Evolutionary conservation across 2,888 invertebrate species (phyloP), one percentile per base, ranked within the genome.

Genomic region (Drosophila limbata): DNA sequence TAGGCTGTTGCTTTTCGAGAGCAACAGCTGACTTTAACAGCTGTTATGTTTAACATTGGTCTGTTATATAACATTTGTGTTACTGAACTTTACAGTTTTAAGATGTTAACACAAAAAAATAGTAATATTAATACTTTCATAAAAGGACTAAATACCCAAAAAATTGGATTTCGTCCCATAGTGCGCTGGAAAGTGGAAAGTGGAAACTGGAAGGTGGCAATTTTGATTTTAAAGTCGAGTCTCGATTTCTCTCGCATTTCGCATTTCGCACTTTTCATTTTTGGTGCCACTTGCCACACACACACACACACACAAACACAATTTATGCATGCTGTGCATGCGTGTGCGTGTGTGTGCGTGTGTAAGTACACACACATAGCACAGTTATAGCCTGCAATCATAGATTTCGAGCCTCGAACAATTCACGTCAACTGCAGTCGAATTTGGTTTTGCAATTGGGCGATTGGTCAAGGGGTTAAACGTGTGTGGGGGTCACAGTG

Each of bases 391-490:
- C 84, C 84, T 74, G 84, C 84, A 84, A 84, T 84, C 84, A 86
- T 84, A 84, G 84, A 84, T 84, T 84, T 88, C 87, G 75, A 84
- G 75, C 75, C 74, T 87, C 75, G 84, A 73, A 88, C 84, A 86
- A 84, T 86, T 84, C 81, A 88, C 69, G 84, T 84, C 84, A 84
- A 88, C 69, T 88, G 89, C 84, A 84, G 84, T 80, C 67, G 83
- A 65, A 73, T 81, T 79, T 60, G 85, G 76, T 75, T 73, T 76
- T 42, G 52, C 79, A 76, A 73, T 78, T 82, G 82, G 79, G 33
- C 75, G 75, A 62, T 63, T 74, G 87, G 47, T 52, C 47, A 56
- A 48, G 60, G 78, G 59, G 47, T 56, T 70, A 60, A 65, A 51
- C 44, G 40, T 45, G n/a, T n/a, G n/a, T n/a, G 51, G 19, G 51